Evolutionary conservation across 64 coral and sea anemone species (phyloP).

Genomic region (Acropora yongei): DNA sequence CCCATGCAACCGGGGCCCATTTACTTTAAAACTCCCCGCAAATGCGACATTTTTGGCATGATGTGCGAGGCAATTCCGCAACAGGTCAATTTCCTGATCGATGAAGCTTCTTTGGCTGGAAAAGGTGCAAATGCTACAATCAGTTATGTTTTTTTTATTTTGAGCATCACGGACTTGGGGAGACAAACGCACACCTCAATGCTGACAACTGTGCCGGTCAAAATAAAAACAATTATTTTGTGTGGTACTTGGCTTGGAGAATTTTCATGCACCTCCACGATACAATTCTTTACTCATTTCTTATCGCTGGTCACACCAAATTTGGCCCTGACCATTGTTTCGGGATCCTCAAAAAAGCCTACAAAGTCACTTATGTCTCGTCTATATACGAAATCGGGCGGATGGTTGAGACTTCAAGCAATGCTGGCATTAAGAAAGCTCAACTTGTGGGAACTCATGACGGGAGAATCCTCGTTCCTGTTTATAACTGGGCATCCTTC

Average conservation of each 20-base stretch:
- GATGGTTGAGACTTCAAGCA: not conserved
- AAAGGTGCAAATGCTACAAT: not conserved
- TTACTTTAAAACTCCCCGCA: not conserved
- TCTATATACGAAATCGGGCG: not conserved
- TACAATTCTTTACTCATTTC: not conserved
- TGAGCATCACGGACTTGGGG: not conserved
- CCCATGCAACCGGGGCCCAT: slow-evolving; percentile 1
- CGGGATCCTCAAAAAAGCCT: slow-evolving; percentile 10
- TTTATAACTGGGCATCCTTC: slow-evolving; percentile 4
- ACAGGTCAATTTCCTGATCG: not conserved
- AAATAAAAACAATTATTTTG: slow-evolving; percentile 13
- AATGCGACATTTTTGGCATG: not conserved
- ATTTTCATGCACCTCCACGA: not conserved
- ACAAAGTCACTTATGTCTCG: not conserved
- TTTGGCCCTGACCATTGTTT: not conserved
- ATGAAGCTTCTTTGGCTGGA: slow-evolving; percentile 3
- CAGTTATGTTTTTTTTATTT: not conserved
- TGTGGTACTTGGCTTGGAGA: not conserved
- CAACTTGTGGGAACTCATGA: not conserved
- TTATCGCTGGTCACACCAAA: not conserved
- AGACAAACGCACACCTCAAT: not conserved
- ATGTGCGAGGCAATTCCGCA: not conserved
- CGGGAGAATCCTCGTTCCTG: not conserved
- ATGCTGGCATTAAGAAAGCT: not conserved
- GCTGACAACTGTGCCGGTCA: not conserved